Evolutionary conservation across 2,888 invertebrate genomes (phyloP).

Genomic region (Leucophenga montana): DNA sequence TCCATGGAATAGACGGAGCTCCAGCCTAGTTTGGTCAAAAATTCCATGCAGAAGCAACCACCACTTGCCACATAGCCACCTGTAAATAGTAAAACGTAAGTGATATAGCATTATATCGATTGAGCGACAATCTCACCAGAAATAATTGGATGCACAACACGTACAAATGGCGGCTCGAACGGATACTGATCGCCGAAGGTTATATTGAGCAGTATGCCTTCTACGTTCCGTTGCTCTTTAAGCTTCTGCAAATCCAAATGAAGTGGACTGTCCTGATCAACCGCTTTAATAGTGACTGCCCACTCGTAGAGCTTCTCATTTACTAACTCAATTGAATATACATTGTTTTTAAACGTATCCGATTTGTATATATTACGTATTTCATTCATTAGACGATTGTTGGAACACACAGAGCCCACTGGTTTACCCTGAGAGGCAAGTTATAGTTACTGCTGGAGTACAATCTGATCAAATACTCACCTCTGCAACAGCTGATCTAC

Average conservation of each 20-base stretch:
- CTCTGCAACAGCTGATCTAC: no score
- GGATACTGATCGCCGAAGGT: neutral
- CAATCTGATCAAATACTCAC: no score
- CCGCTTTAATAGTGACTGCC: neutral
- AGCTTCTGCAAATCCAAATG: neutral
- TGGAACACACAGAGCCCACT: neutral
- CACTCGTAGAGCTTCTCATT: neutral
- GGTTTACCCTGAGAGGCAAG: neutral
- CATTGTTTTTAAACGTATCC: neutral
- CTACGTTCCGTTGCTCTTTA: neutral
- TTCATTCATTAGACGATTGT: neutral
- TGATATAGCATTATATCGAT: no score
- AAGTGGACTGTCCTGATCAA: neutral
- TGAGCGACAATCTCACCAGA: neutral
- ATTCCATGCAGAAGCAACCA: neutral
- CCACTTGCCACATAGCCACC: neutral
- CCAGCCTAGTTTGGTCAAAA: neutral
- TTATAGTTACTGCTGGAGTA: no score
- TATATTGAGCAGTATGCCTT: neutral
- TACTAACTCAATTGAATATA: neutral
- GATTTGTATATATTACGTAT: neutral
- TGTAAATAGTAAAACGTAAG: no score
- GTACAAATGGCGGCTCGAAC: neutral
- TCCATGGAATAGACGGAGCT: neutral
- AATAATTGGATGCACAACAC: neutral